These are phyloP conservation scores for Rhinolophus sinicus DNA, from an alignment of 2,113 vertebrate genomes.

Conservation along the genomic window DNA sequence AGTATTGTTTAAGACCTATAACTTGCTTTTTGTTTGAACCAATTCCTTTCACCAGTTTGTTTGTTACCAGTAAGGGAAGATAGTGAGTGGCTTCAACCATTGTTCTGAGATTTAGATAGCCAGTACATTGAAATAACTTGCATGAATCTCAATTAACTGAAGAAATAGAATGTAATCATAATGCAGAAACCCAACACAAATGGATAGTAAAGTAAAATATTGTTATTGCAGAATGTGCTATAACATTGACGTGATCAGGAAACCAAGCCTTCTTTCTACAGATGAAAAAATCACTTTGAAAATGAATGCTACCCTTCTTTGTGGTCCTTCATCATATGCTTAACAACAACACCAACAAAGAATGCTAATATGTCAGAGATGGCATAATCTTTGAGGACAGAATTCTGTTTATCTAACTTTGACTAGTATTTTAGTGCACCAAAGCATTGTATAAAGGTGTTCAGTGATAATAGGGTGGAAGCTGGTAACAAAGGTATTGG, in stretches of 20 bases:
- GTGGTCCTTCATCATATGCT: not conserved
- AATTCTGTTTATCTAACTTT: constrained; percentile 14
- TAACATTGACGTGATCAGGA: not conserved
- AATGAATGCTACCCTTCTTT: not conserved
- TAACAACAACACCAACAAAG: not conserved
- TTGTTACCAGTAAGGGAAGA: not conserved
- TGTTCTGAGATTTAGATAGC: not conserved
- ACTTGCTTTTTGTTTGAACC: constrained; percentile 38
- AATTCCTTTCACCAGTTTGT: not conserved
- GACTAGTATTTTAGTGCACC: not conserved
- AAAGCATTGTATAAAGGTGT: not conserved
- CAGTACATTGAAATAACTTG: not conserved
- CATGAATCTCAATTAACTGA: not conserved
- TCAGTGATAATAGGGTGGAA: not conserved
- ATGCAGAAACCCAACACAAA: not conserved
- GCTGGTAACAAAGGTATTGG: not conserved
- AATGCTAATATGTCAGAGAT: not conserved
- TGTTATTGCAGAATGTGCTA: not conserved
- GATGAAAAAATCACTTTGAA: constrained; percentile 11
- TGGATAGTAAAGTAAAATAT: constrained; percentile 6
- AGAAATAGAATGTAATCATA: constrained; percentile 12
- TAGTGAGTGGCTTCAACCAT: not conserved
- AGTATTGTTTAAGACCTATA: not conserved
- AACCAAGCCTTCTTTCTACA: not conserved
- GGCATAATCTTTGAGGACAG: not conserved